phyloP scores from a whole-genome alignment of 2,113 vertebrate species.

The Acanthisitta chloris region DNA sequence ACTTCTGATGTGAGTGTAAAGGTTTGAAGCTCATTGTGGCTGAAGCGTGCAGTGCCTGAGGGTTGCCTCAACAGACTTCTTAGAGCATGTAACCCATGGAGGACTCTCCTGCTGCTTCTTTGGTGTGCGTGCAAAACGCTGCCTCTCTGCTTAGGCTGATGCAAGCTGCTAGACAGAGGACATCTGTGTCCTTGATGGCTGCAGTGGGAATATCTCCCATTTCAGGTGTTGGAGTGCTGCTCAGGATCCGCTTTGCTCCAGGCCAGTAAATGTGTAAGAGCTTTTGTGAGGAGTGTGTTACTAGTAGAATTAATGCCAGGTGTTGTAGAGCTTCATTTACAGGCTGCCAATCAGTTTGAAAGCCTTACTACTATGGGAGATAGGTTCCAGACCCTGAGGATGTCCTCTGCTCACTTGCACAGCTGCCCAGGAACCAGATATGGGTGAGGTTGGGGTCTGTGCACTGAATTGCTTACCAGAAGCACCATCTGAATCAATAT shows the following conservation, averaged over 20 bases:
- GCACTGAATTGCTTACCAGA: background rate
- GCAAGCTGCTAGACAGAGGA: background rate
- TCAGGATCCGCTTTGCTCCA: background rate
- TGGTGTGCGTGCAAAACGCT: fast-evolving
- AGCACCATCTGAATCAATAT: background rate
- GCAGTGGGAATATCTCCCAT: fast-evolving
- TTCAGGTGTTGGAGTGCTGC: background rate
- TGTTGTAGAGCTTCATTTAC: background rate
- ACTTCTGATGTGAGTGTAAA: background rate
- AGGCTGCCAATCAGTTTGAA: background rate
- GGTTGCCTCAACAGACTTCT: background rate
- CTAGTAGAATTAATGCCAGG: background rate
- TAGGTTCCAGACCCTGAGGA: background rate
- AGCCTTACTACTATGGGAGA: background rate
- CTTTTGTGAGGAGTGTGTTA: background rate
- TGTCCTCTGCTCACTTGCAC: background rate
- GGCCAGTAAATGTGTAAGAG: background rate
- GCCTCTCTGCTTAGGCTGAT: background rate
- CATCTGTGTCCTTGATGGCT: background rate
- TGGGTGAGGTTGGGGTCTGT: background rate
- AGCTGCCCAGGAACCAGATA: background rate
- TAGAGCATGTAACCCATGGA: background rate
- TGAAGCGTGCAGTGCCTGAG: background rate
- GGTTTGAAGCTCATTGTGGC: background rate
- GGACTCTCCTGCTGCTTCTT: background rate